These are phyloP conservation scores for Philopotamus ludificatus DNA, from an alignment of 1,140 invertebrate species.

Conservation along the genomic window DNA sequence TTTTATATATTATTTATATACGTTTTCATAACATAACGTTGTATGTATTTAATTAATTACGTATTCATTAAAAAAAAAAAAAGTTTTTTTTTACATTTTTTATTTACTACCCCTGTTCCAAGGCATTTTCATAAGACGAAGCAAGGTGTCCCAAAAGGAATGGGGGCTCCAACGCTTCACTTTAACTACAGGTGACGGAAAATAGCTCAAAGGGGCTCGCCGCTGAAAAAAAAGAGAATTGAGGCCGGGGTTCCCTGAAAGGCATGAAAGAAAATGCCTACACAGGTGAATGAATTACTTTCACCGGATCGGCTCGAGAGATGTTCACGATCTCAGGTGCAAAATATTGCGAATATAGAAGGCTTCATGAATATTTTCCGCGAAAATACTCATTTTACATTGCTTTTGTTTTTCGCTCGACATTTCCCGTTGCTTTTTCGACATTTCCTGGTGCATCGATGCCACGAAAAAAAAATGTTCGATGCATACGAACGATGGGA, in stretches of 20 bases:
- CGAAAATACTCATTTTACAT: neutral
- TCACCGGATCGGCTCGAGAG: neutral
- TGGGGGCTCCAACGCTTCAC: slow-evolving; percentile 24
- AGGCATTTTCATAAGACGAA: slow-evolving; percentile 25
- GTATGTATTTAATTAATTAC: neutral
- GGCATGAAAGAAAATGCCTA: slow-evolving; percentile 29
- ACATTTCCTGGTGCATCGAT: neutral
- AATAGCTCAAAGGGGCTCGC: slow-evolving; percentile 27
- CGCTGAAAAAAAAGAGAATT: slow-evolving; percentile 11
- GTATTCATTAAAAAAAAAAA: no score
- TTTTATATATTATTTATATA: neutral
- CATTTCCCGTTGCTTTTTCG: neutral
- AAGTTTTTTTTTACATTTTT: slow-evolving; percentile 1
- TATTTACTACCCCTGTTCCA: slow-evolving; percentile 4
- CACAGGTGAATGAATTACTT: slow-evolving; percentile 31
- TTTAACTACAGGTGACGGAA: slow-evolving; percentile 32
- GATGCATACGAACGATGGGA: neutral
- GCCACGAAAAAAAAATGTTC: neutral
- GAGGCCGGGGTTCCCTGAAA: slow-evolving; percentile 20
- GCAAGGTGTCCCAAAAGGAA: slow-evolving; percentile 27
- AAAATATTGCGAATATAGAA: slow-evolving; percentile 12
- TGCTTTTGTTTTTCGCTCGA: neutral
- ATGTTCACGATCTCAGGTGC: neutral
- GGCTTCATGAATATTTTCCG: neutral
- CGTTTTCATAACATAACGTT: neutral